Evolutionary conservation across 2,113 vertebrate genomes (phyloP).

Genomic region (Campylomormyrus numenius): DNA sequence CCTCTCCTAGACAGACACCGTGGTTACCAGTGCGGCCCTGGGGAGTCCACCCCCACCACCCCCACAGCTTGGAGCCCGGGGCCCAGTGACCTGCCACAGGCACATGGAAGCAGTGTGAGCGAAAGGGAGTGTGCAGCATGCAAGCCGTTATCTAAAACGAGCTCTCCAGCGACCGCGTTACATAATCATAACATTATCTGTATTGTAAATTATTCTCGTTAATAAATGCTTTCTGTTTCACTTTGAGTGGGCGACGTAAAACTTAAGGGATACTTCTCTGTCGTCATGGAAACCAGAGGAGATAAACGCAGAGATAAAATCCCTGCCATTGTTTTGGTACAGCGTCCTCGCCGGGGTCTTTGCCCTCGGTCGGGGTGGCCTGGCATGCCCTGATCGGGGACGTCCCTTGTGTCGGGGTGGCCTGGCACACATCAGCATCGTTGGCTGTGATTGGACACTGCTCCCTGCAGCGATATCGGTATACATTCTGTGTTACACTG

Average conservation of each 20-base stretch:
- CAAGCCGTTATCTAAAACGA: neutral
- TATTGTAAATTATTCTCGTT: neutral
- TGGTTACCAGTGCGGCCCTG: neutral
- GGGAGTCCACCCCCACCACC: neutral
- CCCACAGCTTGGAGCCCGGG: neutral
- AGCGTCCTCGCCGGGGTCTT: neutral
- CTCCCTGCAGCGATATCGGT: neutral
- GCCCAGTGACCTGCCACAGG: neutral
- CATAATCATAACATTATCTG: conserved; percentile 10
- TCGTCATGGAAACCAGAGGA: conserved; percentile 2
- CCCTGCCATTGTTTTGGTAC: neutral
- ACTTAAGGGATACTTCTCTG: conserved; percentile 2
- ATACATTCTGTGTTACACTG: neutral
- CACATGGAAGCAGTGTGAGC: neutral
- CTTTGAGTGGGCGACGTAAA: neutral
- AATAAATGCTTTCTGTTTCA: conserved; percentile 11
- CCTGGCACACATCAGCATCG: too few relatives aligned
- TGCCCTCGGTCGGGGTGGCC: neutral
- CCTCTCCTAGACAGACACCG: neutral
- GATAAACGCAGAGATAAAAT: neutral
- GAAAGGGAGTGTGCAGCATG: neutral
- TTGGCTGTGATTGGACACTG: neutral
- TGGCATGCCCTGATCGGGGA: neutral
- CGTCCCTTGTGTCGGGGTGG: neutral
- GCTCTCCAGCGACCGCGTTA: neutral